Evolutionary conservation across 1,140 invertebrate genomes (phyloP), one percentile per base, ranked within the genome.

Genomic region (Diuraphis noxia): DNA sequence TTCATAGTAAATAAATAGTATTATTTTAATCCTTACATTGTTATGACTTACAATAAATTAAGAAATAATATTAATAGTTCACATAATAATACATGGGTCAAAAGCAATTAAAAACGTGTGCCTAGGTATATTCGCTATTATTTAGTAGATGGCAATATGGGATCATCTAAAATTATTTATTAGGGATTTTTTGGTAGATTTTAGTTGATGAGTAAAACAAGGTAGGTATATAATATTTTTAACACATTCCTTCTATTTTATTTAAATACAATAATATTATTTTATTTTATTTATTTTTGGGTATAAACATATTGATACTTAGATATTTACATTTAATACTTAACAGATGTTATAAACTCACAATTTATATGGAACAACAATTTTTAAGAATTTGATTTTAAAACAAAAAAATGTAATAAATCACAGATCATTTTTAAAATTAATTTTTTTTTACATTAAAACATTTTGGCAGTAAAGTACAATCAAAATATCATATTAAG

Each of bases 61-160:
- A 30, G 25, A 40, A 88, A 13, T 41, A 63, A 88, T 41, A 40
- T 40, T 88, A 88, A 6, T 63, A 63, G 41, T 88, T 63, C 86
- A 88, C 5, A 17, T 88, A 40, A 38, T 87, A 56, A 40, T 40
- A 88, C 86, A 52, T 88, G 40, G 38, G 1, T 63, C 4, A 88
- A 52, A 88, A 52, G 52, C 86, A 88, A 88, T 40, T 63, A 38
- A 88, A 63, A 63, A 88, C 40, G 9, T 40, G 30, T 52, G 30
- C 38, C 38, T 87, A 46, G 46, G 3, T 34, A 34, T 46, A 9
- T 46, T 85, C 9, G 25, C 34, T 46, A 85, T 46, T 46, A 7
- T 36, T 36, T 52, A 36, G 38, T 34, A 25, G 41, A 25, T 19
- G 1, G 13, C 30, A 41, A 7, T n/a, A 81, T 81, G 9, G 17